Conservation (phyloP, 2,888 invertebrate species). For the Cosmorhoe ocellata region DNA sequence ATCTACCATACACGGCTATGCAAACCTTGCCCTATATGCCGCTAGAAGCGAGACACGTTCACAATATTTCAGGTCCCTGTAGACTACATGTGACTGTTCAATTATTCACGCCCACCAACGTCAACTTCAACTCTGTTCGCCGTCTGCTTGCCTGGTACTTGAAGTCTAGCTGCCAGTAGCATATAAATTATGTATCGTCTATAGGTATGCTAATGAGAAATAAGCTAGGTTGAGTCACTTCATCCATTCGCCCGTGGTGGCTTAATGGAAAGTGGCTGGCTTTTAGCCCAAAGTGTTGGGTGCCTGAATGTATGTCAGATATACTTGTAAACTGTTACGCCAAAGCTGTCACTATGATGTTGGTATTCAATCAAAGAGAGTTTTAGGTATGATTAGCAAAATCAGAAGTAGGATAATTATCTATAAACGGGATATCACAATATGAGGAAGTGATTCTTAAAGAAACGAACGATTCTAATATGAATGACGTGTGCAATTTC, state of each 20-base stretch:
- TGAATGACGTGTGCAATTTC: slow-evolving; percentile 13
- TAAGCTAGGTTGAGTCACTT: background rate
- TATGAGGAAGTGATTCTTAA: slow-evolving; percentile 4
- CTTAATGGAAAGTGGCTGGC: too few species aligned
- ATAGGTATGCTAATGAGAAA: background rate
- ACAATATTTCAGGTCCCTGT: slow-evolving; percentile 49
- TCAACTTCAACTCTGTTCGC: slow-evolving; percentile 38
- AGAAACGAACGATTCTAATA: slow-evolving; percentile 16
- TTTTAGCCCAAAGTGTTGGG: too few species aligned
- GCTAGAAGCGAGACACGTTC: slow-evolving; percentile 41
- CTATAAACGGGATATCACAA: background rate
- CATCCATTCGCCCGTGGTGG: background rate
- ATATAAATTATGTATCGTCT: slow-evolving; percentile 42
- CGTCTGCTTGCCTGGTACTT: slow-evolving; percentile 40
- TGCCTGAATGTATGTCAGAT: too few species aligned
- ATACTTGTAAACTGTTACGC: too few species aligned
- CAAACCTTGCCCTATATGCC: slow-evolving; percentile 37
- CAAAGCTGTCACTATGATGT: too few species aligned
- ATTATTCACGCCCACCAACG: slow-evolving; percentile 28
- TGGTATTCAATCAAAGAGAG: too few species aligned
- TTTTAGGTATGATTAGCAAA: too few species aligned
- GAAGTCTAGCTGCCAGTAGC: slow-evolving; percentile 25
- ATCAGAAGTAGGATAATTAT: too few species aligned
- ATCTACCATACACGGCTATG: slow-evolving; percentile 25
- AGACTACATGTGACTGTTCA: slow-evolving; percentile 29